Evolutionary conservation across 2,797 vertebrate genomes (phyloP).

Genomic region (Sebastes kiyomatsui): DNA sequence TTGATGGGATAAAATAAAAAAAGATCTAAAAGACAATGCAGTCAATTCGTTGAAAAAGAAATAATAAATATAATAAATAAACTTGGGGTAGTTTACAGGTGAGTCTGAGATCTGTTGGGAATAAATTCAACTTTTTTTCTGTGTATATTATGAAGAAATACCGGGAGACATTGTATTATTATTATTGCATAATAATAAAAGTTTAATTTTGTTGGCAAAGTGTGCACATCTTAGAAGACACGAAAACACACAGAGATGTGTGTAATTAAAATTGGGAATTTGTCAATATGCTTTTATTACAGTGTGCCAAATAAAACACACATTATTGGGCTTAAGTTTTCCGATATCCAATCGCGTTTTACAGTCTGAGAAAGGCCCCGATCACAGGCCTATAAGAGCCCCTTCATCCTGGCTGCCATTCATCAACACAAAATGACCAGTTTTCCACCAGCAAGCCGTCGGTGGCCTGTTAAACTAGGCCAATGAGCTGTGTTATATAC

Average conservation of each 20-base stretch:
- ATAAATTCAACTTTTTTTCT: neutral
- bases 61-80: neutral
- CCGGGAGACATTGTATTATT: neutral
- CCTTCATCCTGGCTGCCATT: constrained; percentile 45
- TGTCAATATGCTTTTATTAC: constrained; percentile 7
- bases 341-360: constrained; percentile 23
- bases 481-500: constrained; percentile 50
- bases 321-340: neutral
- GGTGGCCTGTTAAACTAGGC: constrained; percentile 65
- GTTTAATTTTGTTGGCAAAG: neutral
- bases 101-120: neutral
- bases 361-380: constrained; percentile 34
- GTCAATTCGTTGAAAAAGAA: constrained; percentile 10
- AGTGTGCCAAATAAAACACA: constrained; percentile 9
- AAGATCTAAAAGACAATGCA: neutral
- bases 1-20: neutral
- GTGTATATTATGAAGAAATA: neutral
- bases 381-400: constrained; percentile 40
- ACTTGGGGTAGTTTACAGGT: rapidly evolving
- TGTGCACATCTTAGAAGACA: neutral
- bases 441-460: constrained; percentile 49
- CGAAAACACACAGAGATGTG: neutral
- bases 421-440: constrained; percentile 60
- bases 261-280: constrained; percentile 20
- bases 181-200: neutral